Conservation (phyloP, 1,140 invertebrate genomes). For the Caenorhabditis briggsae region DNA sequence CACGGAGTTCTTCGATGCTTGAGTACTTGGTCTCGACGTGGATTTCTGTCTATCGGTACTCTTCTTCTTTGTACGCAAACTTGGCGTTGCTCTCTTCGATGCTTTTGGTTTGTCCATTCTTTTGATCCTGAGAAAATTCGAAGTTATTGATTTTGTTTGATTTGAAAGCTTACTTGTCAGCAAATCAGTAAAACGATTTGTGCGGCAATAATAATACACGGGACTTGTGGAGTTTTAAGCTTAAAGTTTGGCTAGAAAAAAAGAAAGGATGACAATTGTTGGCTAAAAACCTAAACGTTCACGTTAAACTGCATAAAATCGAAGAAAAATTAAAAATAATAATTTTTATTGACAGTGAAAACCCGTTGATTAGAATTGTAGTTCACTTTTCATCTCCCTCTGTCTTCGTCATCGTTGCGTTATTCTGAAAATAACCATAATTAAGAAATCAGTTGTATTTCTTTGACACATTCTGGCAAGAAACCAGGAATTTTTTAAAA, state of each 20-base stretch:
- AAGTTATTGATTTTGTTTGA: neutral
- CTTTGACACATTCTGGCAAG: too few relatives aligned
- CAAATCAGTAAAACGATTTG: neutral
- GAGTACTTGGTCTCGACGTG: neutral
- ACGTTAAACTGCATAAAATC: too few relatives aligned
- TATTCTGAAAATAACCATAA: too few relatives aligned
- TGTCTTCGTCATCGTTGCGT: neutral
- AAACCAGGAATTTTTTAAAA: too few relatives aligned
- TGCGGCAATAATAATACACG: neutral
- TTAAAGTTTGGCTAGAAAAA: too few relatives aligned
- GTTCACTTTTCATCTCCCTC: neutral
- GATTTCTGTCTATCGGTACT: neutral
- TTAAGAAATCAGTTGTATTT: too few relatives aligned
- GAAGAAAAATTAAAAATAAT: too few relatives aligned
- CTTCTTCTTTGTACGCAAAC: slow-evolving; percentile 18
- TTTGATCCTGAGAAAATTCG: slow-evolving; percentile 10
- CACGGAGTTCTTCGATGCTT: neutral
- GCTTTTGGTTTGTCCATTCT: slow-evolving; percentile 30
- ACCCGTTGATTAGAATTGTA: too few relatives aligned
- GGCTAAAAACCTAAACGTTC: too few relatives aligned
- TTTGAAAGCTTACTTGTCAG: neutral
- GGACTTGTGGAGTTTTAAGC: too few relatives aligned
- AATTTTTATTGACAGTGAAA: too few relatives aligned
- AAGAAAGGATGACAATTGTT: too few relatives aligned
- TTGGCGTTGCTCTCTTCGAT: slow-evolving; percentile 21